Conservation (phyloP, 2,888 invertebrate genomes). For the Sialis lutaria region DNA sequence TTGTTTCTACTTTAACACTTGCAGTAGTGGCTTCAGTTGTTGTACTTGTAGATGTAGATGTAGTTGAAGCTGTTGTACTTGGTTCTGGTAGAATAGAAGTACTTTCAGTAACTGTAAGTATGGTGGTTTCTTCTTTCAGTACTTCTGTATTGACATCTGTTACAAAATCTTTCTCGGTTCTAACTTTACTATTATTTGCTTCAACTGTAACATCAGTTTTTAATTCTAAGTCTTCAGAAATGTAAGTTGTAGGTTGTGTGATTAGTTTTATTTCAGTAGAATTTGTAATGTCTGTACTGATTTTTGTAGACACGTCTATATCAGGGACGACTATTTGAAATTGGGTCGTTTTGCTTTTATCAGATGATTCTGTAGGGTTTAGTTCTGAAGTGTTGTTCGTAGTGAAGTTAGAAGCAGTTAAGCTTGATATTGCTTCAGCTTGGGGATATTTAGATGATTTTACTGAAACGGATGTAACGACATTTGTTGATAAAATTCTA, state of each 20-base stretch:
- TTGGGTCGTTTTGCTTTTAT: background rate
- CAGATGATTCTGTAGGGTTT: background rate
- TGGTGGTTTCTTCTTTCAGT: background rate
- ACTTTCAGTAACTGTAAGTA: background rate
- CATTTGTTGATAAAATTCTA: slow-evolving; percentile 33
- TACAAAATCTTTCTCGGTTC: no score
- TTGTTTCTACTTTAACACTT: slow-evolving; percentile 23
- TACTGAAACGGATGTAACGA: slow-evolving; percentile 33
- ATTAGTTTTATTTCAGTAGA: no score
- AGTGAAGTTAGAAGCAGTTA: background rate
- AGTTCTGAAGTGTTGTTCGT: background rate
- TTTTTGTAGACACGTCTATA: background rate
- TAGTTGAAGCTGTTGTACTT: slow-evolving; percentile 15
- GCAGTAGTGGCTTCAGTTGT: slow-evolving; percentile 21
- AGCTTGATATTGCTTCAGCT: background rate
- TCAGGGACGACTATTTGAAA: slow-evolving; percentile 5
- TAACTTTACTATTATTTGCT: no score
- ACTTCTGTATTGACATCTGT: no score
- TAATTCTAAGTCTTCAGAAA: no score
- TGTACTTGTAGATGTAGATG: slow-evolving; percentile 15
- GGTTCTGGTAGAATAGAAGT: slow-evolving; percentile 16
- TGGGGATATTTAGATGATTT: slow-evolving; percentile 25
- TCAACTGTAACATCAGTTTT: no score
- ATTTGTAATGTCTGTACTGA: no score
- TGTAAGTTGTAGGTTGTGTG: no score